Base-by-base conservation (phyloP, 2,797 vertebrate species). In the Sciurus carolinensis region DNA sequence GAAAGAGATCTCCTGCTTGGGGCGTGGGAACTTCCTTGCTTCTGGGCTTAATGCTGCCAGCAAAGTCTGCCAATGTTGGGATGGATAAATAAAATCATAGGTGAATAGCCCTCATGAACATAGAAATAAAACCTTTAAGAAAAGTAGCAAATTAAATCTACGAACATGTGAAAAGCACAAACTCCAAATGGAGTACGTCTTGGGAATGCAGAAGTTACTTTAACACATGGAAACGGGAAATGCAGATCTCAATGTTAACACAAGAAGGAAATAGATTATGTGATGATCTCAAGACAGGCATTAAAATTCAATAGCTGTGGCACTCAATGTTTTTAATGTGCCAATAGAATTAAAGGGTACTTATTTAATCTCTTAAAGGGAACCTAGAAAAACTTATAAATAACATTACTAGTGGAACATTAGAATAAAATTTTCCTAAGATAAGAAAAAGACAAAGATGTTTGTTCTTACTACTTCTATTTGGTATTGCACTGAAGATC, bases 111-210 rank as follows among this genome's bases (percentile, higher is more conserved):
- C n/a, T 94, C 28, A 7, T 2, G 39, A 91, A 44, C 47, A 52
- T 0, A 69, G n/a, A 80, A 50, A 8, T 13, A 52, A 92, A 79
- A 42, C 2, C 33, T 59, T 42, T 28, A 57, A 64, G 79, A 85
- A 96, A 92, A 80, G 14, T 15, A 83, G 13, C 66, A 72, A 66
- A 33, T 82, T 50, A 87, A 44, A 52, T 54, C 30, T 22, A 72
- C 18, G 26, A 52, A 47, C 28, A 26, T 5, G 8, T n/a, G 59
- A 84, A 79, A 81, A 80, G 36, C 42, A 81, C 62, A 52, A 64
- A 92, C 54, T 92, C 28, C 54, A 67, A 50, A 47, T 71, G 15
- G 8, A 50, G 18, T 26, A 15, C 42, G n/a, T 76, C n/a, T 75
- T 59, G 62, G 30, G 24, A 90, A 90, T 36, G 10, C 26, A 84